phyloP scores from a whole-genome alignment of 2,113 vertebrate species.

The Lophotis ruficrista region DNA sequence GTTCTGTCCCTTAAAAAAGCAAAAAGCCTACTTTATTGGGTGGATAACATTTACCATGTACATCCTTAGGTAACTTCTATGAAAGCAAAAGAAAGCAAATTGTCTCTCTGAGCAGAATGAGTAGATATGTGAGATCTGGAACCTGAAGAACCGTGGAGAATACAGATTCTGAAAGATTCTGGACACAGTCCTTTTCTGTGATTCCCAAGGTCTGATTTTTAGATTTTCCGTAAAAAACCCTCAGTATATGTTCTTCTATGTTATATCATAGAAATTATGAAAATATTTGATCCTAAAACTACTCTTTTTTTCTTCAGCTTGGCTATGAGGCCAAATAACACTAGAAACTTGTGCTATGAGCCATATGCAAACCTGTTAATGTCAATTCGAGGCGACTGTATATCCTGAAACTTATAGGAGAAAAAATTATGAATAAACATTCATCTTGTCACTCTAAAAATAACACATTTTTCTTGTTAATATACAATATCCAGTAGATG shows the following conservation, averaged over 20 bases:
- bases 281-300: neutral
- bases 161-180: neutral
- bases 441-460: neutral
- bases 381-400: neutral
- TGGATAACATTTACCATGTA: neutral
- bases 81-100: neutral
- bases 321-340: neutral
- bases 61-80: neutral
- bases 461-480: neutral
- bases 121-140: neutral
- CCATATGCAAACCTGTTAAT: neutral
- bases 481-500: neutral
- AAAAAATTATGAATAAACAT: neutral
- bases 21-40: neutral
- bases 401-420: neutral
- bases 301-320: neutral
- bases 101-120: neutral
- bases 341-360: neutral
- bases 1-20: neutral
- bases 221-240: neutral
- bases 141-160: neutral
- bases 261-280: neutral
- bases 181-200: neutral
- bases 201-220: neutral
- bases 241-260: neutral